Evolutionary conservation across 2,113 vertebrate species (phyloP), one percentile per base, ranked within the genome.

Genomic region (Micromys minutus): DNA sequence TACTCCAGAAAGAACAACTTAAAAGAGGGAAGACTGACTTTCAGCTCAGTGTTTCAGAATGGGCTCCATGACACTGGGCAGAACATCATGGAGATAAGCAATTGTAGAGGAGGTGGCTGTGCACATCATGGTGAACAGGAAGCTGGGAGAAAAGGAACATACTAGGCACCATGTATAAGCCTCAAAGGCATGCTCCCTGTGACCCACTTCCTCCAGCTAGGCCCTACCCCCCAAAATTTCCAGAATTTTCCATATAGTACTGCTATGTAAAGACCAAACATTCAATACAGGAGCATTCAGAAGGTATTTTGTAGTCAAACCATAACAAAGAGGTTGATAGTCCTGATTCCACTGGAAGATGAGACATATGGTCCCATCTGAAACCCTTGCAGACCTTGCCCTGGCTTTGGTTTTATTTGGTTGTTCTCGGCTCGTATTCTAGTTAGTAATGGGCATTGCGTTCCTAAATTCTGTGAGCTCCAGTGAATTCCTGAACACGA

Each of bases 381-480:
- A 42, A 87, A 84, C 36, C 69, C 7, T 84, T 75, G 67, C 2
- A 63, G 79, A 74, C 36, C 3, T 77, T 21, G 31, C 9, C 16
- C 74, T 52, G 7, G 16, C 19, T 74, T 11, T 87, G 61, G 63
- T 15, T 69, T 85, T 42, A n/a, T 84, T 69, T 86, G 72, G 50
- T 29, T 89, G 13, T n/a, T 91, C 26, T 65, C 59, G 31, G 76
- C 65, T 65, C 85, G n/a, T 50, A 59, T 65, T 45, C 17, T 94
- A 50, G 81, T 72, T 19, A 80, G 39, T 50, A 71, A 93, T 67
- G 75, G 57, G 59, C 11, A 50, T 17, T 21, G n/a, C 86, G 94
- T 95, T 89, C 47, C 77, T 89, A 74, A 87, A 21, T 61, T 95
- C 76, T 86, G 2, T 84, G 55, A 93, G 11, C 75, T 71, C 52